Evolutionary conservation across 2,888 invertebrate species (phyloP).

Genomic region (Eudemis profundana): DNA sequence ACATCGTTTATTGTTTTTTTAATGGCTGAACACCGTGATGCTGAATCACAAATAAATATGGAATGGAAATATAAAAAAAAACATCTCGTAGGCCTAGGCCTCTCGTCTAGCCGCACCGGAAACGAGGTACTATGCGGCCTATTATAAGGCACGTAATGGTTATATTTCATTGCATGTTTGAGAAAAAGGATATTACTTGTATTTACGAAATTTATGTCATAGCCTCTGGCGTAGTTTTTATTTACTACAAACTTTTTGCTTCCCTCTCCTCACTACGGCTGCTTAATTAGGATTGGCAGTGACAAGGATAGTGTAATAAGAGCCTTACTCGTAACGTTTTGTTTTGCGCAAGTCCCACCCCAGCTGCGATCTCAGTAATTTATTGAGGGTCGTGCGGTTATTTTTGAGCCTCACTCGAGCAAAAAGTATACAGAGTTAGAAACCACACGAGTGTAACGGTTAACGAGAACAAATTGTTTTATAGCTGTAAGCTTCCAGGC

Average conservation of each 20-base stretch:
- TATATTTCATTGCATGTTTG: no score
- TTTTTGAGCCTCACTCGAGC: constrained; percentile 36
- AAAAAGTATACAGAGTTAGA: constrained; percentile 36
- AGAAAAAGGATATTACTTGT: no score
- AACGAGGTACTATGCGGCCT: no score
- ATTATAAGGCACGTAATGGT: no score
- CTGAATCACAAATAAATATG: no score
- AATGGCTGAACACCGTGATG: no score
- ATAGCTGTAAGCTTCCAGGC: constrained; percentile 20
- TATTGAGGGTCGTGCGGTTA: constrained; percentile 42
- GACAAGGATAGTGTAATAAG: constrained; percentile 9
- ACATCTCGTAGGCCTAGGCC: no score
- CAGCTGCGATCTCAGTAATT: constrained; percentile 41
- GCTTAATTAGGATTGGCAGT: background rate
- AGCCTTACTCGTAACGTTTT: constrained; percentile 24
- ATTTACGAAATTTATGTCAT: no score
- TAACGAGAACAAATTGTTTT: constrained; percentile 38
- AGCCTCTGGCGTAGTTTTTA: no score
- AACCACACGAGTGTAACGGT: constrained; percentile 32
- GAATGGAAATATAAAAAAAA: no score
- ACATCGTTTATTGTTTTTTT: no score
- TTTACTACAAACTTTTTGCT: background rate
- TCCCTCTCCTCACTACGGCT: background rate
- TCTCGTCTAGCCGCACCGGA: no score
- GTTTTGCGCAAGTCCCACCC: constrained; percentile 17